Evolutionary conservation across 2,888 invertebrate species (phyloP).

Genomic region (Pseudococcus viburni): DNA sequence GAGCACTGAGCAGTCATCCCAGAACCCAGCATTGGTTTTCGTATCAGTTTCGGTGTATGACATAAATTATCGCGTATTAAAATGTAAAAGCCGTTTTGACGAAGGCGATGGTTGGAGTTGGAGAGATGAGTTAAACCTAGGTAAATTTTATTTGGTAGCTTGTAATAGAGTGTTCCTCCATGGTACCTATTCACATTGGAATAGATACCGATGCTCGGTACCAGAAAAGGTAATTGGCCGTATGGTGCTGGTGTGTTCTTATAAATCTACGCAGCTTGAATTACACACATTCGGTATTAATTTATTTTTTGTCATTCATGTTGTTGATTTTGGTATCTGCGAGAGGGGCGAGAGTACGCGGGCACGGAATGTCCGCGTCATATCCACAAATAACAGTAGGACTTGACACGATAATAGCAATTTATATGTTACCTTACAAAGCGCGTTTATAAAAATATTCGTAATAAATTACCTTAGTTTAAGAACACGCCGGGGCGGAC

Average conservation of each 20-base stretch:
- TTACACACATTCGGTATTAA: slow-evolving; percentile 42
- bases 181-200: background rate
- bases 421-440: slow-evolving; percentile 38
- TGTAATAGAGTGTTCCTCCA: background rate
- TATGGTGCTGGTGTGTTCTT: background rate
- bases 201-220: no score
- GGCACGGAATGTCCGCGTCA: background rate
- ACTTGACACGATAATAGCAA: slow-evolving; percentile 56
- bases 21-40: background rate
- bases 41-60: background rate
- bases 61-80: slow-evolving; percentile 41
- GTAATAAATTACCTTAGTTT: slow-evolving; percentile 29
- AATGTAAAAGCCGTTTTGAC: slow-evolving; percentile 49
- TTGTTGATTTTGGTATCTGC: slow-evolving; percentile 26
- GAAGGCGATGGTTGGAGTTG: background rate
- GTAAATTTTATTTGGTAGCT: background rate
- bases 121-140: slow-evolving; percentile 3
- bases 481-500: background rate
- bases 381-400: slow-evolving; percentile 57
- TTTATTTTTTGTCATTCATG: slow-evolving; percentile 51
- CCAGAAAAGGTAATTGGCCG: slow-evolving; percentile 42
- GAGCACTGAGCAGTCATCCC: background rate
- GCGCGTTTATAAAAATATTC: slow-evolving; percentile 38
- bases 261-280: slow-evolving; percentile 57
- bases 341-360: background rate